Evolutionary conservation across 2,888 invertebrate species (phyloP), one percentile per base, ranked within the genome.

Genomic region (Liodrosophila aerea): DNA sequence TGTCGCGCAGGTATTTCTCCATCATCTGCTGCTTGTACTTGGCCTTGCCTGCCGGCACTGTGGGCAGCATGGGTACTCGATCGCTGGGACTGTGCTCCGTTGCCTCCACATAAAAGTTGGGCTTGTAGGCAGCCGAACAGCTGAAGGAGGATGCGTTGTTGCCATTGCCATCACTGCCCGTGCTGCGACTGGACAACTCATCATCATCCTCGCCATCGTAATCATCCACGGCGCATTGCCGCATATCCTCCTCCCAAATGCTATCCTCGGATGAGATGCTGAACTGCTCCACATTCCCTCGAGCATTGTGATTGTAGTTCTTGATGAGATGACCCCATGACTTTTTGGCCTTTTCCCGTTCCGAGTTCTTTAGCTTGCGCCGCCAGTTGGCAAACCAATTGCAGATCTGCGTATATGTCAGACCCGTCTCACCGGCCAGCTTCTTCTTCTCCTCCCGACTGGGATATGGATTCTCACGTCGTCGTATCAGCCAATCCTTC

Each of bases 301-400:
- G 93, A 0, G 94, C 95, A 71, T 94, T 93, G 64, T 92, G 92
- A 87, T 94, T 94, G 90, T 94, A 95, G 7, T 94, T 92, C 64
- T 90, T 90, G 22, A 90, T 95, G 4, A 94, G 91, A 86, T 94
- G 93, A 1, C 94, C 94, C 94, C 94, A 94, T 0, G 94, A 94
- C 77, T 93, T 93, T 76, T 93, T 92, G 62, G 93, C 92, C 44
- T 93, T 92, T 80, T 94, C 94, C 36, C 91, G 92, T 66, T 94
- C 94, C 0, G 94, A 94, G 86, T 95, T 95, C 89, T 95, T 95
- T 56, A 95, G 89, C 87, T 95, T 95, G 77, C 95, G 90, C 60
- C 95, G 91, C 95, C 95, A 95, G 84, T 95, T 95, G n/a, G 95
- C 95, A 87, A 95, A 95, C 95, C 95, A 95, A 88, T 95, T 95